phyloP scores from a whole-genome alignment of 2,113 vertebrate species.

The Siniperca chuatsi region DNA sequence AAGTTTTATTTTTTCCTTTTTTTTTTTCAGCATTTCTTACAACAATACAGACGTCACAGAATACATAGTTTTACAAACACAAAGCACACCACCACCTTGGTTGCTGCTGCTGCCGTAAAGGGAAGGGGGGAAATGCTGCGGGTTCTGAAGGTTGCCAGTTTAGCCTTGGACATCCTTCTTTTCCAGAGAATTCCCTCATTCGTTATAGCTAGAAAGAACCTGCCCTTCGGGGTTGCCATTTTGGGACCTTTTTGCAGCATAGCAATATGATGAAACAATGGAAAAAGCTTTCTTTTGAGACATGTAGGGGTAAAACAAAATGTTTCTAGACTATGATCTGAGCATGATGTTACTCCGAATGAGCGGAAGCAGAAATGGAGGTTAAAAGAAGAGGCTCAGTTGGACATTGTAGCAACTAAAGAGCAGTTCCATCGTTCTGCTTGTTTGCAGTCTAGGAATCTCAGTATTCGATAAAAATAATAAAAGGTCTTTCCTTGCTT shows the following conservation, averaged over 20 bases:
- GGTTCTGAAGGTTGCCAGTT: conserved; percentile 60
- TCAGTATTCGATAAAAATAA: conserved; percentile 45
- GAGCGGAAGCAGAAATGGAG: conserved; percentile 46
- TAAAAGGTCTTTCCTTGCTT: conserved; percentile 56
- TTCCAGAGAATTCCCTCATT: conserved; percentile 39
- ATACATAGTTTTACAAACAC: conserved; percentile 90
- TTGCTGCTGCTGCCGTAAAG: conserved; percentile 70
- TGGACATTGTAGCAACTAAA: conserved; percentile 52
- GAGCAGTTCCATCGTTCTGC: conserved; percentile 52
- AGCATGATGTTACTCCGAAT: conserved; percentile 47
- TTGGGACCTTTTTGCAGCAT: conserved; percentile 55
- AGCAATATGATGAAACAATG: conserved; percentile 60
- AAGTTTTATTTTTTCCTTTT: conserved; percentile 78
- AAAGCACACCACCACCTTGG: conserved; percentile 85
- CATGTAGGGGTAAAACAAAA: conserved; percentile 52
- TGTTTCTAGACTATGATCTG: conserved; percentile 54
- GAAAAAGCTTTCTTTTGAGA: conserved; percentile 50
- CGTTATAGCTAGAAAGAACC: conserved; percentile 54
- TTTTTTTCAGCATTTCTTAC: conserved; percentile 83
- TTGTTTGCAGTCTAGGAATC: conserved; percentile 44
- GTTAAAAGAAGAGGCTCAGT: conserved; percentile 55
- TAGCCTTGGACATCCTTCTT: conserved; percentile 49
- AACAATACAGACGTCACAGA: conserved; percentile 88
- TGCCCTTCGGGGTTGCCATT: conserved; percentile 55
- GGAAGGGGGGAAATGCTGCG: conserved; percentile 20